These are phyloP conservation scores for Biston stratarius DNA, from an alignment of 2,888 invertebrate genomes.

Conservation along the genomic window DNA sequence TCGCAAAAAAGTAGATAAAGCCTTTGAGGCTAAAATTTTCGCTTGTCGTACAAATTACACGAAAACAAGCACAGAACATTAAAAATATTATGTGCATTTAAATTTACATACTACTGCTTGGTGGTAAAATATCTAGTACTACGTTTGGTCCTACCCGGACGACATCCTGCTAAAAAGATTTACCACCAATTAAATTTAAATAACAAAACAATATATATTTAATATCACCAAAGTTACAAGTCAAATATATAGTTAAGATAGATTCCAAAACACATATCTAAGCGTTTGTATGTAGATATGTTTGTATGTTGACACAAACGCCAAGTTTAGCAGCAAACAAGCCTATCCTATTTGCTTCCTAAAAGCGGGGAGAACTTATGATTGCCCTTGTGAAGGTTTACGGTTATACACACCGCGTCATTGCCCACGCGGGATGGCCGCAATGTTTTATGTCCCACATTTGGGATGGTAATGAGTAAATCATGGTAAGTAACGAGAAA, in stretches of 20 bases:
- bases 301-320: not conserved
- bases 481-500: slow-evolving; percentile 7
- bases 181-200: too few species aligned
- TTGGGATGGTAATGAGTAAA: slow-evolving; percentile 16
- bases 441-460: slow-evolving; percentile 6
- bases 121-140: too few species aligned
- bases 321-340: slow-evolving; percentile 11
- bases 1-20: too few species aligned
- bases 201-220: too few species aligned
- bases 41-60: too few species aligned
- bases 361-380: slow-evolving; percentile 8
- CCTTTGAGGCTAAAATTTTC: too few species aligned
- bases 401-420: slow-evolving; percentile 13
- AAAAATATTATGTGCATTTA: too few species aligned
- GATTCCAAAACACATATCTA: not conserved
- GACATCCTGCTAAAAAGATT: too few species aligned
- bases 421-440: slow-evolving; percentile 16
- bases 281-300: not conserved
- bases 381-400: slow-evolving; percentile 18
- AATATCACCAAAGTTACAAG: too few species aligned
- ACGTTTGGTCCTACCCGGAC: too few species aligned
- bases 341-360: slow-evolving; percentile 8
- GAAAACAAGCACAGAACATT: too few species aligned
- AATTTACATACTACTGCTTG: too few species aligned
- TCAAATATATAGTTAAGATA: not conserved